Base-by-base conservation (phyloP, 2,888 invertebrate genomes). In the Caenorhabditis sp. region DNA sequence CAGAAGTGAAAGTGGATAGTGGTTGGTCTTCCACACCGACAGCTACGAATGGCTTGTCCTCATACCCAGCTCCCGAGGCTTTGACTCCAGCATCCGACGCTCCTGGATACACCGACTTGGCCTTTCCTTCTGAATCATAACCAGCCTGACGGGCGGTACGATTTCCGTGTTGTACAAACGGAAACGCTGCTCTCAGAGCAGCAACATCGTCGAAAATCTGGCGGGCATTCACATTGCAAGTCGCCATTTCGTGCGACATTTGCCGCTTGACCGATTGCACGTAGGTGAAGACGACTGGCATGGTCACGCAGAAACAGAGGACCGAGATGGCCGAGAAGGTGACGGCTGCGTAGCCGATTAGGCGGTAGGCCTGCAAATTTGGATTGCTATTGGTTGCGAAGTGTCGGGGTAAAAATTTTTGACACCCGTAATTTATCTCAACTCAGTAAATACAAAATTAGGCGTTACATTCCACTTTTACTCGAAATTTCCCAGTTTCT, bases 331-430 rank as follows among this genome's bases (percentile, higher is more conserved):
- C 76, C n/a, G 82, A 82, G 74, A 85, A 85, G 20, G 85, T 85
- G 40, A 83, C 82, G 18, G 85, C 85, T 8, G 85, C 78, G 58
- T 85, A 85, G 18, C 85, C 85, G 69, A 85, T 81, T 13, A 83
- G 70, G 22, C 83, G 85, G 58, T 85, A 85, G 26, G 85, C 85
- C 85, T 85, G 74, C 24, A 80, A 71, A 60, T 20, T 32, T 32
- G 6, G 18, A 1, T 35, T 9, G n/a, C 32, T n/a, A 35, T 32
- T 47, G 15, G 26, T 18, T 15, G n/a, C 2, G 18, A 51, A 18
- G 50, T 4, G 32, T 40, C 5, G 4, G 9, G 32, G 9, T 6
- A 32, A 32, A 32, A 4, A 32, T 6, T 4, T 32, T 32, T 32
- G 32, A 32, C 4, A 32, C 32, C n/a, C n/a, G n/a, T n/a, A n/a